These are phyloP conservation scores for Hydrocynus forskahlii DNA, from an alignment of 2,797 vertebrate genomes.

Conservation along the genomic window DNA sequence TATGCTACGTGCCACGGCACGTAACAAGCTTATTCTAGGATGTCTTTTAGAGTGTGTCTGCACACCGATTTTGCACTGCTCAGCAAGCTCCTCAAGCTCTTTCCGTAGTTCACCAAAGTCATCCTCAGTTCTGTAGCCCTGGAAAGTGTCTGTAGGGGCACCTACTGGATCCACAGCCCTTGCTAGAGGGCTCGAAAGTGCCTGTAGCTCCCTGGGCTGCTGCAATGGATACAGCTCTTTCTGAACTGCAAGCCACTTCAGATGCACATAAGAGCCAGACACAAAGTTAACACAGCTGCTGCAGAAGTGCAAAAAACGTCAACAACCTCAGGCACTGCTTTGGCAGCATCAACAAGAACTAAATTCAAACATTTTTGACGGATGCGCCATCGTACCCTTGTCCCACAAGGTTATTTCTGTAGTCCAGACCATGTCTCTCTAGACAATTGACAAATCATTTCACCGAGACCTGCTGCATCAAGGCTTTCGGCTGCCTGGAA, in stretches of 20 bases:
- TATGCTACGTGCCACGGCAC: too few species aligned
- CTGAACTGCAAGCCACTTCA: background rate
- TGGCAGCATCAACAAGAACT: too few species aligned
- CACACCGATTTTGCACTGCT: slow-evolving; percentile 32
- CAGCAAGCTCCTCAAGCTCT: background rate
- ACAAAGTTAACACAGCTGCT: background rate
- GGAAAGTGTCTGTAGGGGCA: slow-evolving; percentile 4
- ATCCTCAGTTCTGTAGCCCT: slow-evolving; percentile 23
- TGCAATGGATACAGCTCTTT: background rate
- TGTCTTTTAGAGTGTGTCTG: slow-evolving; percentile 34
- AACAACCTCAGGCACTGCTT: too few species aligned
- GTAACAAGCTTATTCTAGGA: background rate
- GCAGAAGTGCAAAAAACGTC: background rate
- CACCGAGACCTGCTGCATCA: too few species aligned
- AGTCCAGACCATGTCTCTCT: background rate
- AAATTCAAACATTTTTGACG: background rate
- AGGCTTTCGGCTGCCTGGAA: background rate
- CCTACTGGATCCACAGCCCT: slow-evolving; percentile 28
- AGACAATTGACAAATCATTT: background rate
- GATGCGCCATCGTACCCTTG: background rate
- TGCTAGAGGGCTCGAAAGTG: background rate
- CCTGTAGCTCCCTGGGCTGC: too few species aligned
- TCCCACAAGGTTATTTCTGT: background rate
- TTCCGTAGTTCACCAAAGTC: slow-evolving; percentile 20
- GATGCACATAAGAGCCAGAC: background rate